These are phyloP conservation scores for Eupithecia dodoneata DNA, from an alignment of 2,888 invertebrate species.

Conservation along the genomic window DNA sequence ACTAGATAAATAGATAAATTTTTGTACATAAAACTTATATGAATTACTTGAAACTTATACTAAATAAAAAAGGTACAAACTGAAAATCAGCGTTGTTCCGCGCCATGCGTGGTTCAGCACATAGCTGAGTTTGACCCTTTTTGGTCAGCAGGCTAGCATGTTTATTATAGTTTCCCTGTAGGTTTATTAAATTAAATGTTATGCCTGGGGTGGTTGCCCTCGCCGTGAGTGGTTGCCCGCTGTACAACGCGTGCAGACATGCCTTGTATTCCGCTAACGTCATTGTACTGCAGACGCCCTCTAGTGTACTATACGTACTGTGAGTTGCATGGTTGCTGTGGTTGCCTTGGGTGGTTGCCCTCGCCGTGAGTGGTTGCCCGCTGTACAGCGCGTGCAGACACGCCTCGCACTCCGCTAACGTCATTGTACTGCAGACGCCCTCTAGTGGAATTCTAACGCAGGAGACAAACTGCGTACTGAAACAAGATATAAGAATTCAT, in stretches of 20 bases:
- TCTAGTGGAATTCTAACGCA: slow-evolving; percentile 31
- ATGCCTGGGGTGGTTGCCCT: slow-evolving; percentile 7
- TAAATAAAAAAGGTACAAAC: too few relatives aligned
- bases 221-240: slow-evolving; percentile 25
- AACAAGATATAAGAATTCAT: background rate
- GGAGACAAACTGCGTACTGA: slow-evolving; percentile 20
- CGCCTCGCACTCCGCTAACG: slow-evolving; percentile 29
- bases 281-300: background rate
- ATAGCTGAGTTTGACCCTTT: too few relatives aligned
- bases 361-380: slow-evolving; percentile 25
- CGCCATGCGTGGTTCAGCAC: too few relatives aligned
- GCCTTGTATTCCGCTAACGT: background rate
- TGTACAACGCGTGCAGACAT: slow-evolving; percentile 24
- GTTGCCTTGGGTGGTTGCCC: slow-evolving; percentile 11
- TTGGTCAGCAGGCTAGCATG: too few relatives aligned
- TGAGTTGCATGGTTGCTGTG: slow-evolving; percentile 3
- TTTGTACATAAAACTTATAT: too few relatives aligned
- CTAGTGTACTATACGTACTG: slow-evolving; percentile 19
- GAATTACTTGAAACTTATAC: too few relatives aligned
- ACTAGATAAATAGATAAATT: too few relatives aligned
- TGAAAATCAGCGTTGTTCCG: too few relatives aligned
- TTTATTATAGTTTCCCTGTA: too few relatives aligned
- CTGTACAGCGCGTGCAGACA: slow-evolving; percentile 29
- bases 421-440: slow-evolving; percentile 22
- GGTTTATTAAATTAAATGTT: too few relatives aligned